Evolutionary conservation across 2,113 vertebrate genomes (phyloP), one percentile per base, ranked within the genome.

Genomic region (Halcyon senegalensis): DNA sequence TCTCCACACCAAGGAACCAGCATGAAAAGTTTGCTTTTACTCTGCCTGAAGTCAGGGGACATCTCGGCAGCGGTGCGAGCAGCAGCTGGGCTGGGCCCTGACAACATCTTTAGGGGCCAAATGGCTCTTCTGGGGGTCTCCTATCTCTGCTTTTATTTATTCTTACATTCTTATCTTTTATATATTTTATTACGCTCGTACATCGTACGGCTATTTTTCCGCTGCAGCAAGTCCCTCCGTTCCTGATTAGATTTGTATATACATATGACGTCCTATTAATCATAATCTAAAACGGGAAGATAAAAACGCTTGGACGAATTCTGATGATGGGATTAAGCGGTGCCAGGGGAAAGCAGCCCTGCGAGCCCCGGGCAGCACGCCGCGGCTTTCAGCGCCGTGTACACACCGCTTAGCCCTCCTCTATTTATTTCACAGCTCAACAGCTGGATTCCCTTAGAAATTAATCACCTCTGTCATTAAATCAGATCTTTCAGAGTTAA

Each of bases 381-480:
- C 0, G 87, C 1, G 3, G 58, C 86, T 76, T 53, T 58, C 43
- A 50, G 43, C 2, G 7, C 13, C n/a, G 7, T 20, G 68, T 15
- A n/a, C 76, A 28, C 89, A 24, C 77, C 2, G 37, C 84, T 74
- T n/a, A 91, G 84, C 91, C 89, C 89, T 35, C 19, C 20, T 23
- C 7, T 82, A 63, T 87, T 94, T 96, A 87, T 79, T 88, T 92
- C 96, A 85, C 84, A 91, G 94, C 73, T 69, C 89, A 91, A 62
- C 93, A 94, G 94, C 91, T 96, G 93, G 85, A 87, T 93, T 96
- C 96, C 96, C 90, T 90, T 23, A 62, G 75, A 94, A 97, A 98
- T 97, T 96, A 94, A 97, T 98, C 97, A 97, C 95, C 72, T 91
- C 86, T 79, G 91, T 93, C 96, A 84, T 89, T 96, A 98, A 94